phyloP scores from a whole-genome alignment of 1,140 invertebrate genomes.

The Neodiprion virginianus region DNA sequence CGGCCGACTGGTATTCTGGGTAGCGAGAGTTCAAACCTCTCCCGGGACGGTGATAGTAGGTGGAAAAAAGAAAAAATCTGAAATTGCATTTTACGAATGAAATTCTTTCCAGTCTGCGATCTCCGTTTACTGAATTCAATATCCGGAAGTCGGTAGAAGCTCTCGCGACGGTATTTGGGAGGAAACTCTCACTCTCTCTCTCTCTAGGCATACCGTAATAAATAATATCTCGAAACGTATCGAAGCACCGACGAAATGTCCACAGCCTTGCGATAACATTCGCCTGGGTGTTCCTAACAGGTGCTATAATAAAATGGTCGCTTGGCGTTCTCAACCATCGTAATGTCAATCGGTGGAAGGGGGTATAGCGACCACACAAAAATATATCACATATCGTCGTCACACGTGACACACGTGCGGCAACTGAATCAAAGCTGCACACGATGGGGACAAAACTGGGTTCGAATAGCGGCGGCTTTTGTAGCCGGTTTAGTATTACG shows the following conservation, averaged over 20 bases:
- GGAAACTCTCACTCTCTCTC: background rate
- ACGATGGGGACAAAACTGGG: background rate
- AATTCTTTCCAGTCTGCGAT: conserved; percentile 11
- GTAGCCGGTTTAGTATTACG: too few species aligned
- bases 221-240: too few species aligned
- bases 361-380: background rate
- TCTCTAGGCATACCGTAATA: background rate
- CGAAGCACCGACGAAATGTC: background rate
- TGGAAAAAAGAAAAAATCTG: too few species aligned
- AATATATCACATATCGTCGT: too few species aligned
- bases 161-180: background rate
- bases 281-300: background rate
- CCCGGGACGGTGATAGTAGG: background rate
- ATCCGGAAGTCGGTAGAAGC: background rate
- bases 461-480: too few species aligned
- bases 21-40: background rate
- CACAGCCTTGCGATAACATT: conserved; percentile 4
- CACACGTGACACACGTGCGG: too few species aligned
- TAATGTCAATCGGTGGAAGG: background rate
- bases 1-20: background rate
- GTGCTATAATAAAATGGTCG: background rate
- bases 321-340: conserved; percentile 1
- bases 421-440: conserved; percentile 14
- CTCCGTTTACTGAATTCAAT: background rate
- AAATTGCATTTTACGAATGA: conserved; percentile 8